These are phyloP conservation scores for Chloroceryle aenea DNA, from an alignment of 2,113 vertebrate genomes.

Conservation along the genomic window DNA sequence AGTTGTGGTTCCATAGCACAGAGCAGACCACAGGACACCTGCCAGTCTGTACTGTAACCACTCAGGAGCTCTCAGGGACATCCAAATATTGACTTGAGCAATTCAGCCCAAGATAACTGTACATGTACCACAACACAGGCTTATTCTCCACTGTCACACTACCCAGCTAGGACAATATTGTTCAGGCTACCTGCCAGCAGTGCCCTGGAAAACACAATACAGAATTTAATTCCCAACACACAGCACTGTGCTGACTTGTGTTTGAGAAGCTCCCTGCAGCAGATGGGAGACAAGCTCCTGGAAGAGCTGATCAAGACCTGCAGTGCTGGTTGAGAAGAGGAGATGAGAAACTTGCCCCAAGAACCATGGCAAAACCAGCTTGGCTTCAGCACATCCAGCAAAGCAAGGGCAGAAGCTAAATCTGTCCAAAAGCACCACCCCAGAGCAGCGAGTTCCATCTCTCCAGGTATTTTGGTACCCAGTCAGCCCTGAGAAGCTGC, in stretches of 20 bases:
- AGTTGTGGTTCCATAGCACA: neutral
- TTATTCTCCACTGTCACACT: neutral
- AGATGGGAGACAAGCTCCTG: neutral
- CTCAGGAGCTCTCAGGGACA: neutral
- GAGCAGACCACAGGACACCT: neutral
- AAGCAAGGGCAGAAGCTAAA: neutral
- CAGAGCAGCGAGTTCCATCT: fast-evolving
- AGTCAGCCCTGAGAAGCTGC: neutral
- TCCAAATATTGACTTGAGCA: neutral
- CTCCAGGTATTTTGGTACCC: neutral
- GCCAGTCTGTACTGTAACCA: neutral
- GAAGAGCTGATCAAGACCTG: neutral
- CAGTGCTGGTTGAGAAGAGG: neutral
- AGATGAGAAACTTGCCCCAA: neutral
- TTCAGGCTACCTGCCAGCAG: neutral
- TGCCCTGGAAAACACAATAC: neutral
- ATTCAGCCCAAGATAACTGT: neutral
- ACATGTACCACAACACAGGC: neutral
- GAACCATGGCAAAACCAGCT: neutral
- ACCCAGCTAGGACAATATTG: neutral
- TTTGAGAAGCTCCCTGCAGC: neutral
- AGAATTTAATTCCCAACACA: neutral
- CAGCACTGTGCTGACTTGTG: neutral
- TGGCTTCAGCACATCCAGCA: neutral
- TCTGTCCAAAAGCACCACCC: neutral